Conservation (phyloP, 2,888 invertebrate genomes). For the Eustalomyia histrio region DNA sequence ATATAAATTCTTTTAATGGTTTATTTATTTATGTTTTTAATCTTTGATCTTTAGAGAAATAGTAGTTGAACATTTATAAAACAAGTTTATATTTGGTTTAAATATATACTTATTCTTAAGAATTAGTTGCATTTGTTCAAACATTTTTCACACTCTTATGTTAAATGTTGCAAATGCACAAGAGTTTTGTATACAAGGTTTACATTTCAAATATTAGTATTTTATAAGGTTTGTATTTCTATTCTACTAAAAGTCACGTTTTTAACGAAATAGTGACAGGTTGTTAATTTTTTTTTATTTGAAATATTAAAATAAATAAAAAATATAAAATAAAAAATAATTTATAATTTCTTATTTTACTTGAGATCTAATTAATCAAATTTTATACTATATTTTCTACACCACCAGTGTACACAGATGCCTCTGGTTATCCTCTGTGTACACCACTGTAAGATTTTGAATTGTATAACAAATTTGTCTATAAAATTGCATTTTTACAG, state of each 20-base stretch:
- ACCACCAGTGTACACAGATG: too few species aligned
- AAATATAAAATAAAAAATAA: too few species aligned
- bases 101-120: background rate
- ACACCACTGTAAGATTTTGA: too few species aligned
- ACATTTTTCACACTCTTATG: constrained; percentile 9
- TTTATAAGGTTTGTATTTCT: background rate
- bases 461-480: too few species aligned
- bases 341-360: background rate
- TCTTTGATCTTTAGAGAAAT: constrained; percentile 12
- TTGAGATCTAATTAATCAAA: background rate
- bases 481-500: too few species aligned
- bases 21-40: constrained; percentile 12
- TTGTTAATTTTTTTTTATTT: constrained; percentile 45
- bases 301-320: background rate
- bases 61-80: background rate
- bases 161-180: background rate
- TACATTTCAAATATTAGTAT: background rate
- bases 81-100: background rate
- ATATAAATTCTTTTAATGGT: background rate
- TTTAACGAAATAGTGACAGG: constrained; percentile 44
- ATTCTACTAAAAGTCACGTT: constrained; percentile 41
- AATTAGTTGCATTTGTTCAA: constrained; percentile 9
- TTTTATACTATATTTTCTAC: background rate
- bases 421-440: too few species aligned
- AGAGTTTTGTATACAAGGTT: background rate